A percentile compares a stretch with the other conserved stretches of the same genome.
phyloP scores from a whole-genome alignment of 2,797 vertebrate species.

The Zalophus californianus region DNA sequence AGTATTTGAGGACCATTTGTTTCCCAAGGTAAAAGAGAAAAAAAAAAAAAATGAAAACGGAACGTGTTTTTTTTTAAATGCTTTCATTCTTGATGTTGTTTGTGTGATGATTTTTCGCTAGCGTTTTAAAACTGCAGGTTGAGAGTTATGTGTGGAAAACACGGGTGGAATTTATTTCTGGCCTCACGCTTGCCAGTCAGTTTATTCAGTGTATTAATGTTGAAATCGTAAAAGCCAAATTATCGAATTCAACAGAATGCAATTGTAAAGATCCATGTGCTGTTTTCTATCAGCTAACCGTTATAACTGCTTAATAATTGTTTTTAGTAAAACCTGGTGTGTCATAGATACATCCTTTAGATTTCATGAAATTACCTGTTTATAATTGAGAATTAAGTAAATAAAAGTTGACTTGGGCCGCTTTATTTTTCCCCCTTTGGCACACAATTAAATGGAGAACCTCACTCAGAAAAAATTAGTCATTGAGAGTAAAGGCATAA shows the following conservation, averaged over 20 bases:
- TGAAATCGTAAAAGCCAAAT: neutral
- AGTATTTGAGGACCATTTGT: conserved; percentile 71
- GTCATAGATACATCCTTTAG: neutral
- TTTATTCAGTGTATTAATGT: neutral
- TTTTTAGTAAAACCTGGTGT: conserved; percentile 12
- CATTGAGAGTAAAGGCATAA: neutral
- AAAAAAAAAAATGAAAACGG: conserved; percentile 23
- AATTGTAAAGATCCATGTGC: neutral
- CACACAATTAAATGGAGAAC: neutral
- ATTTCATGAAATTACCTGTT: neutral
- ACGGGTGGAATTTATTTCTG: neutral
- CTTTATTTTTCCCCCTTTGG: neutral
- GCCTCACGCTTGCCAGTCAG: neutral
- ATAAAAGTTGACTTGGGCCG: neutral
- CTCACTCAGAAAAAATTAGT: neutral
- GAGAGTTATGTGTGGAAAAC: neutral
- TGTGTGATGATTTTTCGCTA: conserved; percentile 34
- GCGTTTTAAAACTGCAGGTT: conserved; percentile 64
- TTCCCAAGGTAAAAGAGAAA: conserved; percentile 84
- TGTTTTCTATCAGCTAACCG: neutral
- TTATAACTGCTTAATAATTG: neutral
- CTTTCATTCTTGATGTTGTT: conserved; percentile 5
- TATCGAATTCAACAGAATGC: neutral
- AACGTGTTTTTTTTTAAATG: neutral
- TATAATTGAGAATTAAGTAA: neutral